Evolutionary conservation across 1,140 invertebrate species (phyloP).

Genomic region (Nylanderia fulva): DNA sequence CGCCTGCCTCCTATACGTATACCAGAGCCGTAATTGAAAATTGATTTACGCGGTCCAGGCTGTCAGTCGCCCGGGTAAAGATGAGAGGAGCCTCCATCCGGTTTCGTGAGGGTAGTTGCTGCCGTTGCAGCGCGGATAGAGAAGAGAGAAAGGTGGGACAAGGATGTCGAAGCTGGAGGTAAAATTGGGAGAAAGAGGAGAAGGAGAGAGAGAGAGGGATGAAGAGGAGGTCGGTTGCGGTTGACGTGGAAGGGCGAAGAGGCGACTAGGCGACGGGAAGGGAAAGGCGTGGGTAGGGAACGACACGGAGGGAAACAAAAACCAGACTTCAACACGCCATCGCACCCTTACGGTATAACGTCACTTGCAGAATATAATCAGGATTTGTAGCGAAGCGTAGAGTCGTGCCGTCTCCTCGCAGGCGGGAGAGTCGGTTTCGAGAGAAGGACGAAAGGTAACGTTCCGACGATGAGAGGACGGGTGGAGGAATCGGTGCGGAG

Average conservation of each 20-base stretch:
- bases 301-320: conserved; percentile 82
- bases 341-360: conserved; percentile 82
- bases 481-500: conserved; percentile 61
- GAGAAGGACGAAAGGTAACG: conserved; percentile 71
- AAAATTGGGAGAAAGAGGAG: conserved; percentile 51
- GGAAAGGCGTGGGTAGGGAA: conserved; percentile 40
- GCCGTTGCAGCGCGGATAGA: conserved; percentile 56
- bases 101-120: conserved; percentile 62
- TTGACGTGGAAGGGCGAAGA: conserved; percentile 61
- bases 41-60: conserved; percentile 85
- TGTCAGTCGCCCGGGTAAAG: conserved; percentile 82
- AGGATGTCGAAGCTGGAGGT: conserved; percentile 68
- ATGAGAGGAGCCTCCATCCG: conserved; percentile 75
- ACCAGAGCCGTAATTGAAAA: conserved; percentile 85
- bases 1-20: conserved; percentile 68
- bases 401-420: conserved; percentile 49
- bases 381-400: conserved; percentile 84
- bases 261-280: conserved; percentile 22
- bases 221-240: conserved; percentile 63
- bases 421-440: conserved; percentile 49
- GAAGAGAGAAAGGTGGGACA: conserved; percentile 47
- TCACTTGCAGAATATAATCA: conserved; percentile 86
- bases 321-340: conserved; percentile 84
- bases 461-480: conserved; percentile 23
- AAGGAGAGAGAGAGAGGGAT: conserved; percentile 25